phyloP scores from a whole-genome alignment of 2,797 vertebrate species.

The Sebastiscus albofasciatus region DNA sequence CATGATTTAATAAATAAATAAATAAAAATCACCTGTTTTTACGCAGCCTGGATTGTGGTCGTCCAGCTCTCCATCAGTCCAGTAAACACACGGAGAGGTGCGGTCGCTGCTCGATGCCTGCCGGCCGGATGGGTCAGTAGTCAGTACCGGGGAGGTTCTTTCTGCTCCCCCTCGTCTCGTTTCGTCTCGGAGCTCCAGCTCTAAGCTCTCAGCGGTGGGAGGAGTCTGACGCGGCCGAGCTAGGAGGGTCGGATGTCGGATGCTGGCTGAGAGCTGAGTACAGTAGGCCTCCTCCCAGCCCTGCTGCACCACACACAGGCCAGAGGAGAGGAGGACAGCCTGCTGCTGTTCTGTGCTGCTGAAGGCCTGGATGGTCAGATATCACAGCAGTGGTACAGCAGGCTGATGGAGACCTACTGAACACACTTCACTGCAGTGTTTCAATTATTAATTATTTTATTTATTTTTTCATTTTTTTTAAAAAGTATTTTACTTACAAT shows the following conservation, averaged over 20 bases:
- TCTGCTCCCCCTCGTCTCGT: background rate
- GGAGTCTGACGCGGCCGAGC: constrained; percentile 25
- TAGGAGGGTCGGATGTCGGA: background rate
- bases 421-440: no score
- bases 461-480: no score
- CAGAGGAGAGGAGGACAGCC: background rate
- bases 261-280: no score
- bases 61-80: background rate
- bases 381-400: no score
- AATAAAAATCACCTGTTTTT: constrained; percentile 13
- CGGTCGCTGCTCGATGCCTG: constrained; percentile 25
- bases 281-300: background rate
- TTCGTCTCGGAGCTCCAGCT: background rate
- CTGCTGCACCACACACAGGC: background rate
- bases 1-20: no score
- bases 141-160: no score
- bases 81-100: background rate
- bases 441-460: no score
- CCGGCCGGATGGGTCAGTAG: background rate
- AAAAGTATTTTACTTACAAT: no score
- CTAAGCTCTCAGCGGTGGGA: constrained; percentile 39
- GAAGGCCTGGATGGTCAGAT: no score
- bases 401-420: no score
- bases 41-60: background rate
- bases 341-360: no score